Percentiles rank a stretch among this genome's conserved stretches.
Evolutionary conservation across 2,888 invertebrate species (phyloP).

Genomic region (Pherbina coryleti): DNA sequence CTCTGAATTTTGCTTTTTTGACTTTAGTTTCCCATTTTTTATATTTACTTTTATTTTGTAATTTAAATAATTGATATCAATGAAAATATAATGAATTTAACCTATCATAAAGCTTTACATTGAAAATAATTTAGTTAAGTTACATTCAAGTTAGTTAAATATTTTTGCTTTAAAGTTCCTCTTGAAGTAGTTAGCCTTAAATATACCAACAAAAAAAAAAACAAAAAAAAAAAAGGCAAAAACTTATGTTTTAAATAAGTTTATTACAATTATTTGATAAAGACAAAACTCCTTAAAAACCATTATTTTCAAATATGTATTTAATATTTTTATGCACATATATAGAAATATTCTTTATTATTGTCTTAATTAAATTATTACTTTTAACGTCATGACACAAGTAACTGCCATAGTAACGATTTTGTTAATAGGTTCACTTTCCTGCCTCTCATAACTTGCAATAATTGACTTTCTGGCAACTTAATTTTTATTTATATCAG

Average conservation of each 20-base stretch:
- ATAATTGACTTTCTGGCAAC: background rate
- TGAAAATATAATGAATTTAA: slow-evolving; percentile 2
- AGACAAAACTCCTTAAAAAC: background rate
- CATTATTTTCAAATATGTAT: no score
- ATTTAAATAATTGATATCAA: background rate
- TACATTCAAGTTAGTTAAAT: background rate
- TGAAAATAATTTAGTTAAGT: background rate
- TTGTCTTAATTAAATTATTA: background rate
- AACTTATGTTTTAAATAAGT: slow-evolving; percentile 9
- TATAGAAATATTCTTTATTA: no score
- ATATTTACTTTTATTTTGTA: no score
- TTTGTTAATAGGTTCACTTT: background rate
- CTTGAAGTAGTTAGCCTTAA: slow-evolving; percentile 3
- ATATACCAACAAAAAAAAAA: background rate
- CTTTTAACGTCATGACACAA: background rate
- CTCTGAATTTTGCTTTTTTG: background rate
- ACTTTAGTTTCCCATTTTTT: background rate
- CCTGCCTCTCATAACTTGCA: background rate
- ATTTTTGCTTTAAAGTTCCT: slow-evolving; percentile 25
- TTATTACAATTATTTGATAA: background rate
- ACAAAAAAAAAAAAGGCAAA: background rate
- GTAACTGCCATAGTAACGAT: background rate
- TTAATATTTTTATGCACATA: no score
- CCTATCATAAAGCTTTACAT: background rate
- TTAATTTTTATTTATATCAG: no score